Base-by-base conservation (phyloP, 2,888 invertebrate genomes). In the Drosophila niveifrons region DNA sequence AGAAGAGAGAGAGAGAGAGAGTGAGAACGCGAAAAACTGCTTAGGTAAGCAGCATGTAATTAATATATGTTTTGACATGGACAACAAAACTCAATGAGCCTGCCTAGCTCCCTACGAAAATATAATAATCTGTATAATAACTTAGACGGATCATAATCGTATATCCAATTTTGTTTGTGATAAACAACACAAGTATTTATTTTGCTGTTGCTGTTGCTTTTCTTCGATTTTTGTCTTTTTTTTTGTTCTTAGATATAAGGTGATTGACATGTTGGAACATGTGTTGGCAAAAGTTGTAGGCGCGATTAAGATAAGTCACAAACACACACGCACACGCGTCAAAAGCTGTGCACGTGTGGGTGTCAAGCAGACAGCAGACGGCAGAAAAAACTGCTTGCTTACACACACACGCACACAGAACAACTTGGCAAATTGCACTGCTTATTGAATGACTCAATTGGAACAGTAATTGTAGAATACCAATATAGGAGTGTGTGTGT, bases 141-240 rank as follows among this genome's bases (percentile, higher is more conserved):
- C 70, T 68, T 59, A 63, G 69, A 68, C 69, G 78, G 69, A 85
- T 85, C 67, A 66, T 57, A 56, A 34, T 44, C 43, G 31, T 51
- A 47, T 85, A 73, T 85, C 85, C 73, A 58, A 70, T 72, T 53
- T 66, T 85, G 72, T 84, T 82, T 73, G 65, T 63, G 74, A 80
- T 78, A 73, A 83, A 71, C 75, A 78, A 68, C 58, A 68, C 58
- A 52, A 34, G 43, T 63, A 67, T 72, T 58, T 51, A 72, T 58
- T n/a, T n/a, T 44, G 57, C 8, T 41, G 41, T 41, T 56, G 18
- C 36, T 43, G 31, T 44, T 23, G n/a, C 36, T 17, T 29, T 23
- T 41, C 39, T 15, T 8, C 39, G 39, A 41, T 15, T 41, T 15
- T 8, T 9, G 39, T 41, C 39, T 41, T 17, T 1, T 17, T 46